These are phyloP conservation scores for Aramus guarauna DNA, from an alignment of 2,113 vertebrate genomes.

Conservation along the genomic window DNA sequence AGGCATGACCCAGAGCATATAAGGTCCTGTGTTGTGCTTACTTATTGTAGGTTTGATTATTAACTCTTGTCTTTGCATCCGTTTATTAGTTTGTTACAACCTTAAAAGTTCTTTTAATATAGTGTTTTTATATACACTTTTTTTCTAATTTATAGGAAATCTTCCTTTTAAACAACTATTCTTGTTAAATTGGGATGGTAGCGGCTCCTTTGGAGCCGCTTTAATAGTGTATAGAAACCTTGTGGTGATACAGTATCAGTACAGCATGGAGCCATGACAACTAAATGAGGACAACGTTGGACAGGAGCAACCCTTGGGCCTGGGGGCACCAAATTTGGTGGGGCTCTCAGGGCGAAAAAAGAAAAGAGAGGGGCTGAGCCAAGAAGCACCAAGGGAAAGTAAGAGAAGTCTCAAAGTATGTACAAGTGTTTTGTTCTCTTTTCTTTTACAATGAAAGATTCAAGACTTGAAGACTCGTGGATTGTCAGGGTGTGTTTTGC, in stretches of 20 bases:
- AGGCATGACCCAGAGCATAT: neutral
- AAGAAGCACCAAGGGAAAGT: conserved; percentile 62
- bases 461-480: conserved; percentile 2
- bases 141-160: conserved; percentile 67
- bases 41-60: conserved; percentile 47
- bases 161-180: conserved; percentile 54
- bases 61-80: conserved; percentile 59
- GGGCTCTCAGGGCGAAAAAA: conserved; percentile 59
- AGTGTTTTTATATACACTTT: conserved; percentile 66
- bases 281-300: conserved; percentile 66
- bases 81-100: conserved; percentile 57
- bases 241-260: conserved; percentile 59
- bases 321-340: conserved; percentile 58
- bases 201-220: conserved; percentile 47
- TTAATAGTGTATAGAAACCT: conserved; percentile 48
- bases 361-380: conserved; percentile 58
- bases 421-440: conserved; percentile 63
- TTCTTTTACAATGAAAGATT: conserved; percentile 25
- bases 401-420: conserved; percentile 66
- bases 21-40: conserved; percentile 41
- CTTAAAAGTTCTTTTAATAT: conserved; percentile 64
- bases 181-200: conserved; percentile 58
- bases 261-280: conserved; percentile 52
- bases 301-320: conserved; percentile 54
- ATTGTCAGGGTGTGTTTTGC: conserved; percentile 12